A percentile compares a stretch with the other conserved stretches of the same genome.
These are phyloP conservation scores for Propsilocerus akamusi DNA, from an alignment of 1,140 invertebrate species.

Conservation along the genomic window DNA sequence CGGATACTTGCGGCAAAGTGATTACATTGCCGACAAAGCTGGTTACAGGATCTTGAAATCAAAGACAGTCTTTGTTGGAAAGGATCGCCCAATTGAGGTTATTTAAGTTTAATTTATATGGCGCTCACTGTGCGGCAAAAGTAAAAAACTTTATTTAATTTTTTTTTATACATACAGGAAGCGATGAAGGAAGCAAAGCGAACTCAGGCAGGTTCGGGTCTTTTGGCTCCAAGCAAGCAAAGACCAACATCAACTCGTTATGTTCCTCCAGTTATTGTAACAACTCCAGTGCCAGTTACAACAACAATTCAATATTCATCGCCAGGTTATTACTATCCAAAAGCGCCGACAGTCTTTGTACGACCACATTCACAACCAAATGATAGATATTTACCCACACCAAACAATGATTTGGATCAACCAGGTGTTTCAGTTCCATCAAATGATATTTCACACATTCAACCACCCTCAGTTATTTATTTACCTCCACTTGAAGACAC, in stretches of 20 bases:
- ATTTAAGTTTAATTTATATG: neutral
- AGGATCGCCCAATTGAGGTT: conserved; percentile 38
- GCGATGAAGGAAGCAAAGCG: neutral
- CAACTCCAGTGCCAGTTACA: conserved; percentile 2
- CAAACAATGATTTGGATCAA: neutral
- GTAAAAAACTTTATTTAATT: too few relatives aligned
- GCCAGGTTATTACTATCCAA: neutral
- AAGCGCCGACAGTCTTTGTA: conserved; percentile 4
- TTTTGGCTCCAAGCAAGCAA: conserved; percentile 1
- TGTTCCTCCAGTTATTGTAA: neutral
- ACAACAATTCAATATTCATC: neutral
- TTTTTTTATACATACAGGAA: neutral
- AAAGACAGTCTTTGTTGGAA: conserved; percentile 58
- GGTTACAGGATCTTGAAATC: conserved; percentile 64
- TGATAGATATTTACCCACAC: neutral
- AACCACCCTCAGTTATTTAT: neutral
- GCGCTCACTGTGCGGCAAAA: neutral
- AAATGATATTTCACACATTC: neutral
- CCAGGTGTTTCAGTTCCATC: neutral
- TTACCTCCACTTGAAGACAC: neutral
- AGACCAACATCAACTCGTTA: neutral
- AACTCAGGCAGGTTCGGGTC: neutral
- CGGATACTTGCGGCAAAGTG: conserved; percentile 58
- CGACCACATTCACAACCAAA: conserved; percentile 13
- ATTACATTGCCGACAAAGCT: conserved; percentile 66